Evolutionary conservation across 2,888 invertebrate genomes (phyloP), one percentile per base, ranked within the genome.

Genomic region (Serripes groenlandicus): DNA sequence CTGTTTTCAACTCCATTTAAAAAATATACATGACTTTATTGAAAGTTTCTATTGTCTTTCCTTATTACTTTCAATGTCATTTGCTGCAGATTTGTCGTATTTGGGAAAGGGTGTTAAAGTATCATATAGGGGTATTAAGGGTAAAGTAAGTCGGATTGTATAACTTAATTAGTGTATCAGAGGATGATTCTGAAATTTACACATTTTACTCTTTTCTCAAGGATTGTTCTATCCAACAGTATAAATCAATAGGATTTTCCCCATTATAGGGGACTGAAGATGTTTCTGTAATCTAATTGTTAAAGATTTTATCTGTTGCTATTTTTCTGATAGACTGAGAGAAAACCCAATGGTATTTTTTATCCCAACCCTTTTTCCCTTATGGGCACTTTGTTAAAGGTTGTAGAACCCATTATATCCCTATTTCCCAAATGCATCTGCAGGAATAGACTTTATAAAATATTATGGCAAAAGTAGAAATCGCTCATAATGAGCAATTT

Each of bases 271-370:
- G n/a, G 62, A 11, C 28, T 34, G 42, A 26, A 66, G 66, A 66
- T 42, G 66, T 37, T 66, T 66, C 66, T 66, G 42, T 66, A 66
- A 66, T 66, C 66, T 66, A 66, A 66, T 66, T 66, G 42, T 42
- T 66, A 66, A 66, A 66, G 66, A 66, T 66, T 66, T 66, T 42
- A 66, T 35, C 66, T 42, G 66, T 66, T 66, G 42, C 26, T 28
- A 66, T 42, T 32, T 34, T 42, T 23, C 66, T 11, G 42, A 66
- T 66, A 66, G 66, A 42, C 37, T 66, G 66, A n/a, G 15, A 37
- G 42, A 66, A 23, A 35, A 66, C 23, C 66, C 66, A 7, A 21
- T 34, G 21, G 62, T 32, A 34, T 11, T 32, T 18, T 56, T n/a
- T 18, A 56, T 23, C 11, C 23, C 11, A 56, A n/a, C 15, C 56